Percentiles rank a stretch among this genome's conserved stretches.
These are phyloP conservation scores for Diuraphis noxia DNA, from an alignment of 1,140 invertebrate genomes.

Conservation along the genomic window DNA sequence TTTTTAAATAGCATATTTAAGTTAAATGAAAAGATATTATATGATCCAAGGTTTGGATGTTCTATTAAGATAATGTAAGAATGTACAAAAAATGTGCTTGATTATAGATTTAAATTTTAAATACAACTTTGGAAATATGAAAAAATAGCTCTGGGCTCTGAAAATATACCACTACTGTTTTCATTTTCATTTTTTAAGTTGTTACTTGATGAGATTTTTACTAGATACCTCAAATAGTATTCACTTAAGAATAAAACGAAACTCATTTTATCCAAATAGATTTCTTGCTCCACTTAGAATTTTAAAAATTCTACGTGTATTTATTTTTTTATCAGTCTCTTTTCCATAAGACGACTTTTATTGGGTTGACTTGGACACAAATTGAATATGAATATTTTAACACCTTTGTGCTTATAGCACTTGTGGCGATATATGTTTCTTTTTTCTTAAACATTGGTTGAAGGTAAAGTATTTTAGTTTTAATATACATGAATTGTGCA, in stretches of 20 bases:
- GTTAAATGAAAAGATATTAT: not conserved
- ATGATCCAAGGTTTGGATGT: not conserved
- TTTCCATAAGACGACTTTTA: not conserved
- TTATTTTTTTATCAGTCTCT: not conserved
- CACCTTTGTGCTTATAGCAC: not conserved
- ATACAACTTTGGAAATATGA: not conserved
- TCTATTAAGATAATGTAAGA: not conserved
- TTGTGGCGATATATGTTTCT: not conserved
- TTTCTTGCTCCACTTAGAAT: not conserved
- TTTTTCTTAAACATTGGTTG: not conserved
- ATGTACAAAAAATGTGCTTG: not conserved
- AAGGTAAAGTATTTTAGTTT: not conserved
- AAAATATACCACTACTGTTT: not conserved
- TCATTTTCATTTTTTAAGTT: not conserved
- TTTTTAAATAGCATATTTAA: not conserved
- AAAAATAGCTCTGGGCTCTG: not conserved
- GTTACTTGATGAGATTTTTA: too few relatives aligned
- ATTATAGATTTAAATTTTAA: not conserved
- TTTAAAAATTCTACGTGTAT: not conserved
- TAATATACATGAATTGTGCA: not conserved
- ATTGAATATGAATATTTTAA: not conserved
- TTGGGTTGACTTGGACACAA: not conserved
- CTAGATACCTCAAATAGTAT: not conserved
- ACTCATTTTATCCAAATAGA: not conserved
- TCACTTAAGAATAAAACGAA: not conserved